Evolutionary conservation across 2,888 invertebrate species (phyloP), one percentile per base, ranked within the genome.

Genomic region (Gasteruption jaculator): DNA sequence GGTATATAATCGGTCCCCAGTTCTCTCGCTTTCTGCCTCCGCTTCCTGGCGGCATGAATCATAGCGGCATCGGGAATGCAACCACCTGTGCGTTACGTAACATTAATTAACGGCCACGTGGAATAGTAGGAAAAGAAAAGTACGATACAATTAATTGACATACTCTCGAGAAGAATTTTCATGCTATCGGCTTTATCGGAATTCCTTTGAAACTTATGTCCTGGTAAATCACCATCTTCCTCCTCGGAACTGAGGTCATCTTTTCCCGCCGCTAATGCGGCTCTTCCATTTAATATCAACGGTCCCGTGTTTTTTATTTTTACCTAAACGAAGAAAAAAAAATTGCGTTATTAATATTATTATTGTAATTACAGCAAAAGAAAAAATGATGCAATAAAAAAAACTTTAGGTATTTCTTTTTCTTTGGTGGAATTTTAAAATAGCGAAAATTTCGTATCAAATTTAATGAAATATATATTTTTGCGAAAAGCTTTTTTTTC

Each of bases 1-100:
- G 54, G 53, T 57, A 83, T 75, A 60, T 74, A 80, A 50, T 81
- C 80, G 25, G 71, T 73, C 60, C 82, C 81, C 68, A 85, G 80
- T 74, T 93, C 92, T 68, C 96, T 78, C 49, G 94, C 93, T 76
- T 91, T 82, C 74, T 96, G 96, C 60, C 97, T 78, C 48, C 89
- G 82, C 74, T 97, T 97, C 63, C 95, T 81, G 8, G 95, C 95
- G 53, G 93, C 93, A 75, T 96, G 96, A 69, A 99, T 97, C 79
- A 94, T 88, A 38, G 92, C 92, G 7, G 97, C 96, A 76, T 97
- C 96, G 7, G 97, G 96, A 64, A 96, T 96, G 54, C 84, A 85
- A 11, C 95, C 95, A 63, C 77, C 77, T 78, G 42, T 21, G n/a
- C n/a, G n/a, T n/a, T n/a, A n/a, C n/a, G n/a, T n/a, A n/a, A n/a